Evolutionary conservation across 2,888 invertebrate species (phyloP).

Genomic region (Cheilosia soror): DNA sequence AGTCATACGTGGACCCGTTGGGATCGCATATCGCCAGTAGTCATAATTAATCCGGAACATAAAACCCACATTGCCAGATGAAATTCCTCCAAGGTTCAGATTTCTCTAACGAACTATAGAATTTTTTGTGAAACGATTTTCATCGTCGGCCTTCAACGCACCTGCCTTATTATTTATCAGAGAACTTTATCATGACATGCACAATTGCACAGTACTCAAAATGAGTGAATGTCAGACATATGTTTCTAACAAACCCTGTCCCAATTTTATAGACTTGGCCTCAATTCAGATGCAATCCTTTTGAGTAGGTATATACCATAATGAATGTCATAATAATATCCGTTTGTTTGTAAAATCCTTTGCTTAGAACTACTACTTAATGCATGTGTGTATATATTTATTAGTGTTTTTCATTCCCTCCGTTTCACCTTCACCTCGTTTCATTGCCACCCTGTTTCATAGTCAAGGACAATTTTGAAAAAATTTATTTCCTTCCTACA

Average conservation of each 20-base stretch:
- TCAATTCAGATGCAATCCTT: neutral
- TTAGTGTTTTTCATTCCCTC: neutral
- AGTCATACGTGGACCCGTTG: too few relatives aligned
- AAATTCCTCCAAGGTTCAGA: too few relatives aligned
- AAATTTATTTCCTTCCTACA: conserved; percentile 32
- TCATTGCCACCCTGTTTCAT: conserved; percentile 52
- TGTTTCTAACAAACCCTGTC: neutral
- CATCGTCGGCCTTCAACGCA: too few relatives aligned
- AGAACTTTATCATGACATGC: neutral
- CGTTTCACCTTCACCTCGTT: conserved; percentile 32
- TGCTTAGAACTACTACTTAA: conserved; percentile 3
- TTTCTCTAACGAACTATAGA: too few relatives aligned
- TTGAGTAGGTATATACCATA: too few relatives aligned
- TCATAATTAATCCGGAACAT: too few relatives aligned
- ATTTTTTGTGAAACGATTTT: too few relatives aligned
- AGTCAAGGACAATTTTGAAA: conserved; percentile 65
- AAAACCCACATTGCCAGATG: too few relatives aligned
- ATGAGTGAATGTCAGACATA: neutral
- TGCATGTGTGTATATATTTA: conserved; percentile 16
- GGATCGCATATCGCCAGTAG: too few relatives aligned
- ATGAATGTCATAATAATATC: neutral
- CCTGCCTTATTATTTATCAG: neutral
- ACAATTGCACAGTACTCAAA: neutral
- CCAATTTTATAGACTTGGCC: conserved; percentile 12
- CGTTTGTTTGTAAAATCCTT: conserved; percentile 4